Evolutionary conservation across 2,797 vertebrate species (phyloP), one percentile per base, ranked within the genome.

Genomic region (Coccyzus lansbergi): DNA sequence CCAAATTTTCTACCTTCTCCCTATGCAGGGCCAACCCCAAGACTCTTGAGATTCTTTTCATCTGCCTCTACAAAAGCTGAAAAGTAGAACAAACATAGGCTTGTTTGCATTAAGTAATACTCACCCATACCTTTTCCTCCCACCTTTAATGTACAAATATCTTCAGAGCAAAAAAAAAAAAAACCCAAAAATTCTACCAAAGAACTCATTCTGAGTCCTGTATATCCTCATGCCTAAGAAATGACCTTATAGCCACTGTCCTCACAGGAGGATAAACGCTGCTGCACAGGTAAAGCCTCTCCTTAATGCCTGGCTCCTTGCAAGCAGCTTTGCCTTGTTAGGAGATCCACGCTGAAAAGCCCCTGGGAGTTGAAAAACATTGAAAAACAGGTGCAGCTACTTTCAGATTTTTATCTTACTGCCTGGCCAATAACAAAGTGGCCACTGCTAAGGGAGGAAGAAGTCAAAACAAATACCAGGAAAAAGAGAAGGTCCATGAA

Each of bases 211-310:
- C 18, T 14, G 10, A 40, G 7, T 2, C 34, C 3, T 7, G 15
- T 0, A 10, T 3, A 48, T 28, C 49, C 2, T n/a, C 3, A 1
- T 0, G 0, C 3, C 16, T 6, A 10, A 71, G 6, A 33, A 74
- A n/a, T 1, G 1, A 15, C 8, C 18, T 3, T 1, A 26, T 1
- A 68, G 5, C 6, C 42, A 53, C 11, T 11, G 3, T 1, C 2
- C 16, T 13, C 25, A 16, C 24, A 49, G 12, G 3, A 55, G 4
- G 4, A 29, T 5, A 46, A 52, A 13, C 0, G 0, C 20, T 21
- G 5, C 8, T 12, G 1, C 1, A 2, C 3, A 0, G 2, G 7
- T 5, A 69, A 63, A 62, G 2, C 13, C 7, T 11, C 21, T 5
- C 15, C 12, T 33, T 7, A 34, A 22, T 0, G 2, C 10, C 72